Conservation (phyloP, 2,888 invertebrate genomes). For the Caenorhabditis panamensis region DNA sequence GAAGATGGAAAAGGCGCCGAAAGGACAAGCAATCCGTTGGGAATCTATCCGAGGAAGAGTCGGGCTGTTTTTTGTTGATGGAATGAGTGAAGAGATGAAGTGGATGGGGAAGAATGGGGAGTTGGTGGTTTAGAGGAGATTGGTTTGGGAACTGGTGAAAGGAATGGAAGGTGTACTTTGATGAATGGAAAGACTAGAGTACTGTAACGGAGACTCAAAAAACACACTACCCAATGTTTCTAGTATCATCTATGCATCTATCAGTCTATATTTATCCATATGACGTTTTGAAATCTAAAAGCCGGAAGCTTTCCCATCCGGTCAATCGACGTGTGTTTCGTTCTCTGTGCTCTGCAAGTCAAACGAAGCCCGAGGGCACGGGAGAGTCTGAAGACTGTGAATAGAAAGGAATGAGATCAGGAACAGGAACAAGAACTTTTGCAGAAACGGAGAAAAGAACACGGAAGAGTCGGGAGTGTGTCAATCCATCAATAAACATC, state of each 20-base stretch:
- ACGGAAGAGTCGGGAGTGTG: conserved; percentile 14
- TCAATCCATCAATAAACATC: conserved; percentile 54
- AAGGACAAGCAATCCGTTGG: conserved; percentile 7
- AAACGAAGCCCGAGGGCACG: not conserved
- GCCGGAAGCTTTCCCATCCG: not conserved
- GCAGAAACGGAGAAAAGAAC: conserved; percentile 7
- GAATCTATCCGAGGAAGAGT: conserved; percentile 11
- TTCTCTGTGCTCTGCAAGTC: not conserved
- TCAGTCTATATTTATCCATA: not conserved
- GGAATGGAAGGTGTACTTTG: too few species aligned
- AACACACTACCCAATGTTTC: not conserved
- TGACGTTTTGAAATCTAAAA: not conserved
- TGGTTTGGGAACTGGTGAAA: too few species aligned
- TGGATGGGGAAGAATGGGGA: not conserved
- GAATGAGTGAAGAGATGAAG: conserved; percentile 2
- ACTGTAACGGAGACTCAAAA: not conserved
- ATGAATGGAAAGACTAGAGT: too few species aligned
- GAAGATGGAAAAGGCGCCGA: conserved; percentile 5
- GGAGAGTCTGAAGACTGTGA: not conserved
- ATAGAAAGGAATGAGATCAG: not conserved
- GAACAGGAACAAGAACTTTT: not conserved
- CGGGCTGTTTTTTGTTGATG: conserved; percentile 1
- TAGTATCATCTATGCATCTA: too few species aligned
- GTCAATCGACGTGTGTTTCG: not conserved
- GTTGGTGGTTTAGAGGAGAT: too few species aligned